A percentile compares a stretch with the other conserved stretches of the same genome.
Conservation (phyloP, 2,113 vertebrate genomes). For the Danionella cerebrum region DNA sequence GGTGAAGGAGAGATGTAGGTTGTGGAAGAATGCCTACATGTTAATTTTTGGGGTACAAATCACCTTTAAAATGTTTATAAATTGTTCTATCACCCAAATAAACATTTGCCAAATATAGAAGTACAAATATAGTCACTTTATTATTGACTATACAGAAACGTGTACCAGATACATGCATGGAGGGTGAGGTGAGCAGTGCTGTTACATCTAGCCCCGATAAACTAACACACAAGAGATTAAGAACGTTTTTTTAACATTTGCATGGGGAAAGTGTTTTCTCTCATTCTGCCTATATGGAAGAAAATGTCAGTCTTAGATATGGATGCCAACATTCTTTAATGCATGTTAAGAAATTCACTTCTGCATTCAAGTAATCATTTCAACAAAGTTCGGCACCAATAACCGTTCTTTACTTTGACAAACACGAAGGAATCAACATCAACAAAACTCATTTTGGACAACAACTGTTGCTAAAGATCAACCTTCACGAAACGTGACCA, state of each 20-base stretch:
- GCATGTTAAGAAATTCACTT: neutral
- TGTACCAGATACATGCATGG: conserved; percentile 63
- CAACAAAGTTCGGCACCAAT: conserved; percentile 22
- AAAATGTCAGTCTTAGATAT: conserved; percentile 6
- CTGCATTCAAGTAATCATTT: neutral
- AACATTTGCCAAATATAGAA: conserved; percentile 15
- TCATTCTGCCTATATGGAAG: conserved; percentile 10
- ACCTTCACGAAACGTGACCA: conserved; percentile 30
- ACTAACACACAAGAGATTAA: conserved; percentile 45
- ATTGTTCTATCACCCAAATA: neutral
- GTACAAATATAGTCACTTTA: conserved; percentile 76
- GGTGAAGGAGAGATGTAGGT: too few species aligned
- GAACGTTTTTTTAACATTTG: conserved; percentile 12
- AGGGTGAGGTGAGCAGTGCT: conserved; percentile 52
- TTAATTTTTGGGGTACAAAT: too few species aligned
- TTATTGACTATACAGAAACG: conserved; percentile 68
- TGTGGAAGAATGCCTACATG: too few species aligned
- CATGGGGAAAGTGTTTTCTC: neutral
- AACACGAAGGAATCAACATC: conserved; percentile 10
- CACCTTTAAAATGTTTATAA: too few species aligned
- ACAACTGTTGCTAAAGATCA: conserved; percentile 17
- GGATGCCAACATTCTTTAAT: conserved; percentile 1
- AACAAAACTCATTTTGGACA: neutral
- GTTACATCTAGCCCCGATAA: conserved; percentile 45
- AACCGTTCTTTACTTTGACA: conserved; percentile 7